These are phyloP conservation scores for Opisthocomus hoazin DNA, from an alignment of 2,113 vertebrate genomes.

Conservation along the genomic window DNA sequence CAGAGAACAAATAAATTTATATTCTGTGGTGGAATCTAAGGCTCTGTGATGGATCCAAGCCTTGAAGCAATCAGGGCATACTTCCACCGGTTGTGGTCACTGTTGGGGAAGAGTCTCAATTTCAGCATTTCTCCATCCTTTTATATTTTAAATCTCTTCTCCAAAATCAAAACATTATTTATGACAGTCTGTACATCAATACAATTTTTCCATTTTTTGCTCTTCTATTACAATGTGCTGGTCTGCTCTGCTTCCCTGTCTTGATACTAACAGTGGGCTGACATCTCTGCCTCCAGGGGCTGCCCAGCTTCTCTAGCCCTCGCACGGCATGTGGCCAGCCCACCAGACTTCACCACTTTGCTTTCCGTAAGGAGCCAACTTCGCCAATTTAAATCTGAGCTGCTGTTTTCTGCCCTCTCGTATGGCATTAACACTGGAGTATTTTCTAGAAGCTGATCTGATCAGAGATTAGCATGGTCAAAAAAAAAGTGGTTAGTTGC, in stretches of 20 bases:
- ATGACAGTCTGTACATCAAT: neutral
- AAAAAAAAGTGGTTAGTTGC: neutral
- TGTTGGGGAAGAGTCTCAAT: neutral
- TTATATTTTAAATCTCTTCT: neutral
- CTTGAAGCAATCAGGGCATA: neutral
- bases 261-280: neutral
- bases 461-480: neutral
- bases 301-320: neutral
- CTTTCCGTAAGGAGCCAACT: neutral
- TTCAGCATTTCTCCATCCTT: neutral
- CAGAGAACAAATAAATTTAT: neutral
- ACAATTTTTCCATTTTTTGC: neutral
- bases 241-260: neutral
- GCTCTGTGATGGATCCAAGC: neutral
- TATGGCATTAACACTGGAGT: neutral
- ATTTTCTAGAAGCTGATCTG: neutral
- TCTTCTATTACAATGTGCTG: rapidly evolving
- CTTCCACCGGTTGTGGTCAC: rapidly evolving
- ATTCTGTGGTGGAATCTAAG: neutral
- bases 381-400: neutral
- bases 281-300: neutral
- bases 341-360: neutral
- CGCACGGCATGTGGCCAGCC: rapidly evolving
- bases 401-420: neutral
- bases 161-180: neutral